Evolutionary conservation across 2,888 invertebrate genomes (phyloP), one percentile per base, ranked within the genome.

Genomic region (Autographa pulchrina): DNA sequence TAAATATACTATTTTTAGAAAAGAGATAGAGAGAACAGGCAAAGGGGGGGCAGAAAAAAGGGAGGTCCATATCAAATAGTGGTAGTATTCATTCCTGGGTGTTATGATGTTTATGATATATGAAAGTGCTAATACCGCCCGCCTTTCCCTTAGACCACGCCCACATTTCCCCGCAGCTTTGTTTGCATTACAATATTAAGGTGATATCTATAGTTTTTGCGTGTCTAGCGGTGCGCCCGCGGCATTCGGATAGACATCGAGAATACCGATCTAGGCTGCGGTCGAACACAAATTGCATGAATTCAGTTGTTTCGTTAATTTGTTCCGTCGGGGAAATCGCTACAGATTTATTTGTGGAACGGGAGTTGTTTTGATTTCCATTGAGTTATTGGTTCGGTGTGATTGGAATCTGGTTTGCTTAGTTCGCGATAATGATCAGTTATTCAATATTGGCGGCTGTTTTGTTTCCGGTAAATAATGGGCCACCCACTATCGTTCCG

Each of bases 121-220:
- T 7, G n/a, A 7, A n/a, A 14, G 9, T 32, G 1, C 14, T 11
- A 25, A 3, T 14, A 70, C 68, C 78, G 86, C 0, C 13, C 61
- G 65, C 72, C 80, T 25, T n/a, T 48, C 18, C 48, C 83, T 86
- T 79, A 78, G 1, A 58, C 84, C 83, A 79, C 56, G 80, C 78
- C 90, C 88, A 87, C 86, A 88, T 91, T 78, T 65, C 89, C 90
- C 85, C 89, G 48, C 89, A 89, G 90, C 87, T 91, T 92, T 91
- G 88, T 93, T 92, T 91, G 90, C 86, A 91, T 92, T 90, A 87
- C 89, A 86, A 87, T 87, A 90, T 89, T 87, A 88, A 87, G 86
- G 89, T 84, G 90, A 88, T 90, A 89, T 86, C 88, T 87, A 85
- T 81, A 87, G 85, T 92, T 93, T 92, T 93, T 92, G 91, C 86